Conservation (phyloP, 1,140 invertebrate species). For the Drosophila nannoptera region DNA sequence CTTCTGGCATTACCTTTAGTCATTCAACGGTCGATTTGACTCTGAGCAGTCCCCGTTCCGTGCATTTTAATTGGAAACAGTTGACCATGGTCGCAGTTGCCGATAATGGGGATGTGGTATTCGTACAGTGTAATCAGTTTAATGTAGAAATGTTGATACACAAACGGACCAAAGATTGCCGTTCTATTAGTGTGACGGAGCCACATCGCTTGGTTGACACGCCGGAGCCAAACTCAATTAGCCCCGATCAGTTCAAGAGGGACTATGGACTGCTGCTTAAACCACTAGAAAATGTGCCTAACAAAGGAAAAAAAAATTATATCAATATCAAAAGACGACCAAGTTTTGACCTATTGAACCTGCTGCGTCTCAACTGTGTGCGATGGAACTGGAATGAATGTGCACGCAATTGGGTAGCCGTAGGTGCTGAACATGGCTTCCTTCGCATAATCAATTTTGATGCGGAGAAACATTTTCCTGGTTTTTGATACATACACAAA, state of each 20-base stretch:
- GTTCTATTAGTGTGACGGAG: conserved; percentile 34
- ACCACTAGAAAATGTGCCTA: conserved; percentile 27
- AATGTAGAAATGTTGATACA: conserved; percentile 26
- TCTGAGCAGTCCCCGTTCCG: conserved; percentile 28
- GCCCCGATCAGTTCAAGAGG: conserved; percentile 33
- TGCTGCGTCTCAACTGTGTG: conserved; percentile 50
- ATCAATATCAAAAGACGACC: conserved; percentile 34
- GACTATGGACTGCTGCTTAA: conserved; percentile 62
- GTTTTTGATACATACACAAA: background rate
- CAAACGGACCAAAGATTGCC: conserved; percentile 9
- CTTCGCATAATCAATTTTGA: conserved; percentile 58
- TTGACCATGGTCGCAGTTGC: conserved; percentile 20
- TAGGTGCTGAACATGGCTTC: conserved; percentile 69
- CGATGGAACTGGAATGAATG: conserved; percentile 59
- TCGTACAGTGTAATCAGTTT: conserved; percentile 45
- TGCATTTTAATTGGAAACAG: conserved; percentile 52
- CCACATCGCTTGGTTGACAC: conserved; percentile 25
- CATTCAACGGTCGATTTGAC: conserved; percentile 44
- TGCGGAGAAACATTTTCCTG: conserved; percentile 28
- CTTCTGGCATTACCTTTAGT: conserved; percentile 37
- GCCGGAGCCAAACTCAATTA: conserved; percentile 1
- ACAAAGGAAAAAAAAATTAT: conserved; percentile 8
- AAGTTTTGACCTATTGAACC: conserved; percentile 20
- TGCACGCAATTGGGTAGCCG: conserved; percentile 49
- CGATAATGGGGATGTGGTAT: conserved; percentile 61